Conservation (phyloP, 2,797 vertebrate genomes). For the Lates japonicus region DNA sequence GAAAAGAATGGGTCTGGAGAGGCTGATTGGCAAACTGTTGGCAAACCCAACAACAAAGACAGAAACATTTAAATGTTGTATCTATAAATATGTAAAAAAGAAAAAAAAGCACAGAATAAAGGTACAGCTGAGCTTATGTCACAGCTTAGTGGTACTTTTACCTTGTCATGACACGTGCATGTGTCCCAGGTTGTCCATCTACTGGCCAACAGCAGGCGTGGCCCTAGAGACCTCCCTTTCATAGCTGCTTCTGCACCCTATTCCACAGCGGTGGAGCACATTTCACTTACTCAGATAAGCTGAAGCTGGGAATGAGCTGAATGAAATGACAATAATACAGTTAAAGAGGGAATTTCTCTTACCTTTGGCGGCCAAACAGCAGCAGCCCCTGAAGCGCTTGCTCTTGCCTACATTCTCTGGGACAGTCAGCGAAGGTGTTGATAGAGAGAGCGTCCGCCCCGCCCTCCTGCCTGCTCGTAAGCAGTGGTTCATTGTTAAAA, state of each 20-base stretch:
- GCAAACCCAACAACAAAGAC: constrained; percentile 89
- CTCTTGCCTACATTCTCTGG: constrained; percentile 89
- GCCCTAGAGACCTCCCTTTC: constrained; percentile 98
- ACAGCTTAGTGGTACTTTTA: constrained; percentile 63
- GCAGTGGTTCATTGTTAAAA: constrained; percentile 94
- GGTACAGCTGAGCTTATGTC: not conserved
- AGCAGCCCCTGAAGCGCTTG: constrained; percentile 93
- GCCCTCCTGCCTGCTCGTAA: constrained; percentile 90
- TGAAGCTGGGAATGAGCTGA: not conserved
- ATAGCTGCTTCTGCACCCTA: constrained; percentile 99
- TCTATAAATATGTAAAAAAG: not conserved
- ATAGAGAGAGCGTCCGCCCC: constrained; percentile 92
- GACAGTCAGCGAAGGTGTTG: constrained; percentile 89
- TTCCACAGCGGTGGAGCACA: constrained; percentile 8
- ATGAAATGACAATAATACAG: not conserved
- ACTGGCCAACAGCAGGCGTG: constrained; percentile 96
- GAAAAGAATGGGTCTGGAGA: constrained; percentile 98
- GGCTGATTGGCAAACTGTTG: constrained; percentile 99
- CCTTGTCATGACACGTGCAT: constrained; percentile 98
- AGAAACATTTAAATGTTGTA: not conserved
- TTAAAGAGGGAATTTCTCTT: not conserved
- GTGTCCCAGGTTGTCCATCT: constrained; percentile 98
- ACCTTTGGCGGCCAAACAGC: constrained; percentile 96
- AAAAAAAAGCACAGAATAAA: not conserved
- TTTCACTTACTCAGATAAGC: not conserved